phyloP scores from a whole-genome alignment of 37 sponge, comb jelly and placozoan species.

The Ephydatia muelleri region DNA sequence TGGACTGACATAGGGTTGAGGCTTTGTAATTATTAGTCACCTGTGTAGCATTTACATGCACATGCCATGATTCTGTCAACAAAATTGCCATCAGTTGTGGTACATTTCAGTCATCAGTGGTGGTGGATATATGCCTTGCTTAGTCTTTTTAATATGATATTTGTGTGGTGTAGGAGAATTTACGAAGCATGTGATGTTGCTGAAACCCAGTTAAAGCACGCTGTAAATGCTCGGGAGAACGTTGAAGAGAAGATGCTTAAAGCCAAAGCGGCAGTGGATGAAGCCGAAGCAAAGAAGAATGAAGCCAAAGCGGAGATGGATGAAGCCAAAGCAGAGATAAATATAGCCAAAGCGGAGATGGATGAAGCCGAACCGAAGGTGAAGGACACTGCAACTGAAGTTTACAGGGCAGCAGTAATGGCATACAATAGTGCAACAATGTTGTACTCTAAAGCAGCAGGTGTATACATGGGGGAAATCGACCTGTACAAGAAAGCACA shows the following conservation, averaged over 20 bases:
- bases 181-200: background rate
- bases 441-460: background rate
- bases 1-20: background rate
- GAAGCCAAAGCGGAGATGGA: background rate
- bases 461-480: background rate
- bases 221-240: background rate
- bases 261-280: background rate
- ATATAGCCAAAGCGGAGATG: background rate
- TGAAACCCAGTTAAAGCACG: background rate
- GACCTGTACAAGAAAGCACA: background rate
- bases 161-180: background rate
- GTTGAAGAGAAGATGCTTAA: background rate
- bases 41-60: background rate
- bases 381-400: background rate
- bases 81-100: constrained; percentile 1
- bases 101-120: background rate
- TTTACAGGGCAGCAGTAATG: background rate
- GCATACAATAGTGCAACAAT: no score
- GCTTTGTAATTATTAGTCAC: constrained; percentile 1
- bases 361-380: background rate
- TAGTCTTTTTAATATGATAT: background rate
- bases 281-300: background rate
- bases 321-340: background rate
- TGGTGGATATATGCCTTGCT: background rate
- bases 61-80: background rate